phyloP scores from a whole-genome alignment of 2,888 invertebrate genomes.

The Hermodice carunculata region DNA sequence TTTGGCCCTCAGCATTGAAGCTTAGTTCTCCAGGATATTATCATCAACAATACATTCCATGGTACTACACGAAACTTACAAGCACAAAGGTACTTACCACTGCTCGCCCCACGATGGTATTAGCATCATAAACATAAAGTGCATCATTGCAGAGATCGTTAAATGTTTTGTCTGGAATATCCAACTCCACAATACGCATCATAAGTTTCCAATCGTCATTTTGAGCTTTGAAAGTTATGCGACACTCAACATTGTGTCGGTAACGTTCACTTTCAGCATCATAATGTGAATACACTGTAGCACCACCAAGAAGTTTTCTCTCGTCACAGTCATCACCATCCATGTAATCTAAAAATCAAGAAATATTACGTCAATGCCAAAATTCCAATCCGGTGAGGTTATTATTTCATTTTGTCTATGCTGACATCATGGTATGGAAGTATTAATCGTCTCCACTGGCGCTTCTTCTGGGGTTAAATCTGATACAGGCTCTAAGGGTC shows the following conservation, averaged over 20 bases:
- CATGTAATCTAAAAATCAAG: slow-evolving; percentile 60
- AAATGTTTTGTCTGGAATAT: slow-evolving; percentile 56
- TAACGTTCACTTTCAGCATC: slow-evolving; percentile 44
- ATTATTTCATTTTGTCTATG: too few relatives aligned
- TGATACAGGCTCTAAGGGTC: too few relatives aligned
- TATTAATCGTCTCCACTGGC: too few relatives aligned
- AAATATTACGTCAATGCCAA: slow-evolving; percentile 3
- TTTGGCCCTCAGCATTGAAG: too few relatives aligned
- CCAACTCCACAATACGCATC: slow-evolving; percentile 59
- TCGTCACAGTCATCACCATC: slow-evolving; percentile 55
- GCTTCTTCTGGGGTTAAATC: too few relatives aligned
- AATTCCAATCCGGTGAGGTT: too few relatives aligned
- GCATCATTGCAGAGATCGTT: slow-evolving; percentile 60
- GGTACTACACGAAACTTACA: too few relatives aligned
- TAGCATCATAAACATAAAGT: slow-evolving; percentile 62
- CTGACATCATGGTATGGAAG: too few relatives aligned
- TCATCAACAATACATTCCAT: too few relatives aligned
- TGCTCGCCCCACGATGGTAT: slow-evolving; percentile 51
- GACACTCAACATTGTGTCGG: slow-evolving; percentile 54
- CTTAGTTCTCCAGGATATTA: too few relatives aligned
- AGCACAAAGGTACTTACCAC: slow-evolving; percentile 57
- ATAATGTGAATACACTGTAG: slow-evolving; percentile 61
- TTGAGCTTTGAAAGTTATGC: slow-evolving; percentile 59
- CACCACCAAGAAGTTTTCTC: slow-evolving; percentile 55
- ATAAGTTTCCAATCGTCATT: slow-evolving; percentile 59